Percentiles rank a stretch among this genome's conserved stretches.
These are phyloP conservation scores for Ramphastos sulfuratus DNA, from an alignment of 2,113 vertebrate species.

Conservation along the genomic window DNA sequence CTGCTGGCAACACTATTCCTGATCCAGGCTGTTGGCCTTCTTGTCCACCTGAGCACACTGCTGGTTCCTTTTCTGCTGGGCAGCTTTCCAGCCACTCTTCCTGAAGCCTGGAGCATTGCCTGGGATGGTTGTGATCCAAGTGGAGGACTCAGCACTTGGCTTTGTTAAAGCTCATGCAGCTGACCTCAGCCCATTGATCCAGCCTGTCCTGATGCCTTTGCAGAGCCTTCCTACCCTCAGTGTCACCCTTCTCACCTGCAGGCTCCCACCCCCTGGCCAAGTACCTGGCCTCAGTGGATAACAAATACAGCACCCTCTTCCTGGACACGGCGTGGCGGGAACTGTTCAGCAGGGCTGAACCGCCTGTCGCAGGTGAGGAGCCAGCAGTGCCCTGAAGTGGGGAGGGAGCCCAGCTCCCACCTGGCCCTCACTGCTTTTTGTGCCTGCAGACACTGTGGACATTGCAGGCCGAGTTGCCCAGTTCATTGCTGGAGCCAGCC, in stretches of 20 bases:
- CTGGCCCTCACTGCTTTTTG: neutral
- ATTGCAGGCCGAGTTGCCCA: constrained; percentile 83
- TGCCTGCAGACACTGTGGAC: constrained; percentile 78
- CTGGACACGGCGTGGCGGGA: constrained; percentile 93
- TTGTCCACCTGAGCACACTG: no score
- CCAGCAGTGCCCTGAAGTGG: neutral
- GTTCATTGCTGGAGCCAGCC: constrained; percentile 92
- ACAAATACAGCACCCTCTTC: constrained; percentile 93
- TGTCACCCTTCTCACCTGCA: neutral
- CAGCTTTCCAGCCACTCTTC: no score
- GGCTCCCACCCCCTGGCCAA: constrained; percentile 94
- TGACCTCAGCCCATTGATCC: no score
- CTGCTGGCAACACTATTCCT: no score
- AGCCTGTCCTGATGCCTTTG: no score
- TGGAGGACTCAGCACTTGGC: no score
- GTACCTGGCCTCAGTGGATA: constrained; percentile 93
- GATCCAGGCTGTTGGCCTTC: no score
- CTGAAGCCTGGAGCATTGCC: no score
- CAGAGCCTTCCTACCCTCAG: no score
- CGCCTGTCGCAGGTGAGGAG: constrained; percentile 82
- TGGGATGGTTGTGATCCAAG: no score
- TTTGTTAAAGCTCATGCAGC: no score
- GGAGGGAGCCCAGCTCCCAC: neutral
- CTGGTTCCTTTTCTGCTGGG: no score
- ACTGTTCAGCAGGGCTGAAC: constrained; percentile 89